These are phyloP conservation scores for Batillaria attramentaria DNA, from an alignment of 1,140 invertebrate species.

Conservation along the genomic window DNA sequence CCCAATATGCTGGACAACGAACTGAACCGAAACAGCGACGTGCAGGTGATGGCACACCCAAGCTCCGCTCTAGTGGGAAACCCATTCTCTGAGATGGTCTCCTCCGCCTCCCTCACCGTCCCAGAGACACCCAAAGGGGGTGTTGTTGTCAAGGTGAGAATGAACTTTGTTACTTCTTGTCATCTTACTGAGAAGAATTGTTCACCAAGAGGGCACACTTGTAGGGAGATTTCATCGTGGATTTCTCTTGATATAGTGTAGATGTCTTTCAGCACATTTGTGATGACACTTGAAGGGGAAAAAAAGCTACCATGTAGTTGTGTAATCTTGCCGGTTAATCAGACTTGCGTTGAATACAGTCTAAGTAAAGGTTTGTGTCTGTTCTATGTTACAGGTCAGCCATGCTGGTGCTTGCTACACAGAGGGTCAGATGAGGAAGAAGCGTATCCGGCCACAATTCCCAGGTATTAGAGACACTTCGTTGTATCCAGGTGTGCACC, in stretches of 20 bases:
- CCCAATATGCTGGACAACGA: constrained; percentile 46
- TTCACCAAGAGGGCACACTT: no score
- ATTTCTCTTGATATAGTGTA: background rate
- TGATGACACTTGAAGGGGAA: no score
- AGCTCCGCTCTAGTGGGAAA: constrained; percentile 19
- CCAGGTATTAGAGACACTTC: constrained; percentile 57
- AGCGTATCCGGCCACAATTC: constrained; percentile 52
- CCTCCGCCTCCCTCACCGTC: constrained; percentile 38
- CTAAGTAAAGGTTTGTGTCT: constrained; percentile 7
- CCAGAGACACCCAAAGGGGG: constrained; percentile 48
- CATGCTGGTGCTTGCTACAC: constrained; percentile 62
- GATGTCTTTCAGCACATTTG: constrained; percentile 4
- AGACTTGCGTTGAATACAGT: no score
- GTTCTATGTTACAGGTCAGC: constrained; percentile 57
- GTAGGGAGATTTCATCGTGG: no score
- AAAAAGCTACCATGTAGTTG: no score
- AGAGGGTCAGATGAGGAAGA: constrained; percentile 57
- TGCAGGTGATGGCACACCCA: constrained; percentile 37
- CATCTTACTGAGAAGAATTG: no score
- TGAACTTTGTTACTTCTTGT: no score
- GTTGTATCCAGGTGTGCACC: constrained; percentile 48
- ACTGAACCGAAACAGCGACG: constrained; percentile 40
- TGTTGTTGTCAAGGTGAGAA: constrained; percentile 47
- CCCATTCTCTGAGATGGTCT: constrained; percentile 33
- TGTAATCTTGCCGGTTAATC: no score